Conservation (phyloP, 2,797 vertebrate species). For the Sebastes minor region DNA sequence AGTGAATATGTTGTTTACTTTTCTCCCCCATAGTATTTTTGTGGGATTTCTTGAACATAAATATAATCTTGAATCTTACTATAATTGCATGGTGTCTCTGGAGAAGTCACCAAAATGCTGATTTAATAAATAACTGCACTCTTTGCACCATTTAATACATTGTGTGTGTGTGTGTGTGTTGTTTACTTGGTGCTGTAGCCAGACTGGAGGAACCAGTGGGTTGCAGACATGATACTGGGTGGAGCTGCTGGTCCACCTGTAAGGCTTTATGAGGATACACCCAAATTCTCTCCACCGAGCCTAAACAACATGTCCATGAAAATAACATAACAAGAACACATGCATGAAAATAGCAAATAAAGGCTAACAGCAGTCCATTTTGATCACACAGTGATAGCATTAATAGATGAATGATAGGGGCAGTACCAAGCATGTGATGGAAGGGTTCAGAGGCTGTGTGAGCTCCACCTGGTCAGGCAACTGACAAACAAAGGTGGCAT, state of each 20-base stretch:
- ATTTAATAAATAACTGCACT: neutral
- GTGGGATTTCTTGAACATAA: neutral
- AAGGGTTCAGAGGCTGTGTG: no score
- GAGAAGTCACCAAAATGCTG: neutral
- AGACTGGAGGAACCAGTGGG: slow-evolving; percentile 28
- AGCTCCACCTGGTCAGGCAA: no score
- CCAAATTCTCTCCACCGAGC: slow-evolving; percentile 30
- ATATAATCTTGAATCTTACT: neutral
- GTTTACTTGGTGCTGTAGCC: slow-evolving; percentile 21
- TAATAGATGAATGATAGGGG: no score
- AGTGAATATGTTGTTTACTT: neutral
- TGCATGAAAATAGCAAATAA: neutral
- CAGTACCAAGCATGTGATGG: no score
- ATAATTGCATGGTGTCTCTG: neutral
- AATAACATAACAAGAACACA: neutral
- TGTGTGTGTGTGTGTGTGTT: neutral
- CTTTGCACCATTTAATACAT: neutral
- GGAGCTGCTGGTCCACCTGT: slow-evolving; percentile 49
- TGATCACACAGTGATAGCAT: neutral
- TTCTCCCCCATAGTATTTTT: neutral
- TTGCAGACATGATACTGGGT: slow-evolving; percentile 22
- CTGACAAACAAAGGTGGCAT: no score
- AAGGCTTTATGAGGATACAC: slow-evolving; percentile 40
- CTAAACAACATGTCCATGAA: slow-evolving; percentile 17
- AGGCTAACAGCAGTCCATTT: neutral